These are phyloP conservation scores for Psittacula derbiana DNA, from an alignment of 2,797 vertebrate species.

Conservation along the genomic window DNA sequence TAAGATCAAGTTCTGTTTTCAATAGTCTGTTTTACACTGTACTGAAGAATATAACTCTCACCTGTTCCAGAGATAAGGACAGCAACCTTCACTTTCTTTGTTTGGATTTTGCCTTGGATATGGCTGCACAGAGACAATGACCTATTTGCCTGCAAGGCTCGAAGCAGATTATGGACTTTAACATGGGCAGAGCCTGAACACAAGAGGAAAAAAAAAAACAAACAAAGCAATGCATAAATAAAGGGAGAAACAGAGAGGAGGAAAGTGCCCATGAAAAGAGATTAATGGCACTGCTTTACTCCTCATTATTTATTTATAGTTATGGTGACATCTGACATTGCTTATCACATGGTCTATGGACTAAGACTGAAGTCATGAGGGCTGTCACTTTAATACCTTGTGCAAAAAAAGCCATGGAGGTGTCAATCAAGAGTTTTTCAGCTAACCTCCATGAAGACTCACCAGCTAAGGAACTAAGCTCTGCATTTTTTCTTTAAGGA, in stretches of 20 bases:
- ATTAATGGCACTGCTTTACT: neutral
- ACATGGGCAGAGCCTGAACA: slow-evolving; percentile 70
- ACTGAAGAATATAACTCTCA: slow-evolving; percentile 53
- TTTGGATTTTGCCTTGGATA: slow-evolving; percentile 62
- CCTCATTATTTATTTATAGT: neutral
- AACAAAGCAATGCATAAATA: neutral
- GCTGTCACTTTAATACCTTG: neutral
- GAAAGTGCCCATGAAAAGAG: neutral
- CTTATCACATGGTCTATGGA: neutral
- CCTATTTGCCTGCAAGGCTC: slow-evolving; percentile 58
- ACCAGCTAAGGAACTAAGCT: neutral
- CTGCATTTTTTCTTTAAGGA: neutral
- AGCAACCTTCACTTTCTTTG: slow-evolving; percentile 80
- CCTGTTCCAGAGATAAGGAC: slow-evolving; percentile 97
- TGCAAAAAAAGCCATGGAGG: neutral
- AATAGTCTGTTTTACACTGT: neutral
- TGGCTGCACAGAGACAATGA: slow-evolving; percentile 1
- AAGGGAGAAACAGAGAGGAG: neutral
- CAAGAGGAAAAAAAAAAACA: neutral
- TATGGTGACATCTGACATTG: neutral
- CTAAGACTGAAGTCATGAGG: neutral
- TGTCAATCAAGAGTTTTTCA: neutral
- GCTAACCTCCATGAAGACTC: neutral
- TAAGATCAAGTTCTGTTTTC: neutral
- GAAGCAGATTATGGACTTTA: slow-evolving; percentile 71